A percentile compares a stretch with the other conserved stretches of the same genome.
phyloP scores from a whole-genome alignment of 2,113 vertebrate species.

The Neodon shergylaensis region DNA sequence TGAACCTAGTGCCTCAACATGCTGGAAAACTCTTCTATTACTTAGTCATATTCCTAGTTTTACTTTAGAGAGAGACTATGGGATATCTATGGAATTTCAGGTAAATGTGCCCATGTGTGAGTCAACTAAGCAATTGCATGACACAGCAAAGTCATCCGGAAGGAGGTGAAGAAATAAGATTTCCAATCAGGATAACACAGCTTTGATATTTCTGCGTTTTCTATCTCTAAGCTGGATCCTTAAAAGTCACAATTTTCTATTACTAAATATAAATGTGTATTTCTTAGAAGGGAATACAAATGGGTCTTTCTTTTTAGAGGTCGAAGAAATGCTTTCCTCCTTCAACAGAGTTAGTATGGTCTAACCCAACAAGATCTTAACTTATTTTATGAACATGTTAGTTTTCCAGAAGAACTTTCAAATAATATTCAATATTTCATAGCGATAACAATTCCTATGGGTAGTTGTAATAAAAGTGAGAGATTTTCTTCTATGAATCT shows the following conservation, averaged over 20 bases:
- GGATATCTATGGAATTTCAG: background rate
- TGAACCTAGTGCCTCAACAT: background rate
- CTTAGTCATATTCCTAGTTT: background rate
- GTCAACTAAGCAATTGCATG: background rate
- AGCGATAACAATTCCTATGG: background rate
- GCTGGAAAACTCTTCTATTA: background rate
- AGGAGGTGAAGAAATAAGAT: background rate
- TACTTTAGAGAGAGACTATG: background rate
- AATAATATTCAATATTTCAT: conserved; percentile 18
- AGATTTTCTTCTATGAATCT: background rate
- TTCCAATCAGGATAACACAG: background rate
- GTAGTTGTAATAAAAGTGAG: conserved; percentile 29
- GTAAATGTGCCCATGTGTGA: background rate
- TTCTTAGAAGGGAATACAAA: conserved; percentile 31
- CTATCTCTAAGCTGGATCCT: background rate
- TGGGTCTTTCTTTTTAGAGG: conserved; percentile 23
- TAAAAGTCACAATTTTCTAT: background rate
- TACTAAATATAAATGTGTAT: conserved; percentile 38
- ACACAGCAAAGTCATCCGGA: background rate
- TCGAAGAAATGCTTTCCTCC: background rate
- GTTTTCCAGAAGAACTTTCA: conserved; percentile 54
- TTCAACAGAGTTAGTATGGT: background rate
- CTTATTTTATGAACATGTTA: conserved; percentile 35
- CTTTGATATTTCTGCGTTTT: background rate
- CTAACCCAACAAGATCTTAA: conserved; percentile 46